Evolutionary conservation across 2,113 vertebrate genomes (phyloP).

Genomic region (Phyllostomus discolor): DNA sequence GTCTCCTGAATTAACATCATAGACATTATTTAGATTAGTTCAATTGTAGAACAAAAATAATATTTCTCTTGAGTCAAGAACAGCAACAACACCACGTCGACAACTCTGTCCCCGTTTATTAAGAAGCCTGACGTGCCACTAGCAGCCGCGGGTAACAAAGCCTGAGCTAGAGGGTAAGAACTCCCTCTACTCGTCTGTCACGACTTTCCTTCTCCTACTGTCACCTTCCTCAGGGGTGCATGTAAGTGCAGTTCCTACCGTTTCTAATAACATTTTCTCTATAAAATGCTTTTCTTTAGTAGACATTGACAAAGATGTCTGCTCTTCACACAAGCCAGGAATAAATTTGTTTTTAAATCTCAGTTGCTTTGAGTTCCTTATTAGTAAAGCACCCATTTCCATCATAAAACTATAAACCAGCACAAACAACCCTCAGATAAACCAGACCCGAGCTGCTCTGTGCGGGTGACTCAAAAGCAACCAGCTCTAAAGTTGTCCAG

Average conservation of each 20-base stretch:
- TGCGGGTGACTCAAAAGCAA: neutral
- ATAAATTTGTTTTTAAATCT: neutral
- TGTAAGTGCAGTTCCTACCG: neutral
- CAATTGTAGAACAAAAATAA: neutral
- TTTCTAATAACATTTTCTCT: neutral
- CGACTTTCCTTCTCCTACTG: neutral
- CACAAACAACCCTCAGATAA: neutral
- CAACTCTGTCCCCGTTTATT: neutral
- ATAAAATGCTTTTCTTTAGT: neutral
- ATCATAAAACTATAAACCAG: slow-evolving; percentile 5
- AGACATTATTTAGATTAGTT: neutral
- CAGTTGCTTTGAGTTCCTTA: neutral
- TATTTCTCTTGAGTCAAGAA: neutral
- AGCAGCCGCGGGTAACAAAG: neutral
- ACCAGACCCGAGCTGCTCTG: neutral
- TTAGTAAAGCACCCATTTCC: slow-evolving; percentile 4
- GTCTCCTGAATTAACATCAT: neutral
- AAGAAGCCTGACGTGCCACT: neutral
- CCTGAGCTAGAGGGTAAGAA: neutral
- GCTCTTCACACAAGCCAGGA: neutral
- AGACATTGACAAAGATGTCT: slow-evolving; percentile 8
- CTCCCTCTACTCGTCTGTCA: neutral
- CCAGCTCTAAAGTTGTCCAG: neutral
- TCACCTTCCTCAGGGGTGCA: neutral
- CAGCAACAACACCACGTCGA: neutral